phyloP scores from a whole-genome alignment of 2,113 vertebrate genomes.

The Eolophus roseicapilla region DNA sequence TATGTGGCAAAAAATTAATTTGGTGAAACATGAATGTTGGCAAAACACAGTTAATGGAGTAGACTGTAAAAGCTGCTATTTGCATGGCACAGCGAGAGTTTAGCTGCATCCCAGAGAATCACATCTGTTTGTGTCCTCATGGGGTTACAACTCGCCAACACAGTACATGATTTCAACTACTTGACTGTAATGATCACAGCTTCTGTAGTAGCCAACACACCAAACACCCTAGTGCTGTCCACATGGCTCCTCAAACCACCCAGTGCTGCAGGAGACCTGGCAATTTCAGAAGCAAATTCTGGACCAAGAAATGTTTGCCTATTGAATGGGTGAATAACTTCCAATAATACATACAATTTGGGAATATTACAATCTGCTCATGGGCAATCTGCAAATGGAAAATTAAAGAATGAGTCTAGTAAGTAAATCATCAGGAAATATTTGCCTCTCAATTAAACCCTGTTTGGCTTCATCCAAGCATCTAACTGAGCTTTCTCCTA shows the following conservation, averaged over 20 bases:
- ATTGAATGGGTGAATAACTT: conserved; percentile 39
- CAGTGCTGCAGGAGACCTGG: background rate
- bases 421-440: conserved; percentile 38
- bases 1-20: conserved; percentile 8
- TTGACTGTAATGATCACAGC: background rate
- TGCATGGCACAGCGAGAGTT: background rate
- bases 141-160: background rate
- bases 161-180: background rate
- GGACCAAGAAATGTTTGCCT: conserved; percentile 13
- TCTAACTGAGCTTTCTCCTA: conserved; percentile 33
- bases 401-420: conserved; percentile 39
- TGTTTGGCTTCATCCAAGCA: conserved; percentile 32
- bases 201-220: background rate
- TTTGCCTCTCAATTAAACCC: conserved; percentile 14
- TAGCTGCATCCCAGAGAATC: background rate
- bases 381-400: conserved; percentile 42
- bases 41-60: background rate
- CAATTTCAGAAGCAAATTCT: conserved; percentile 14
- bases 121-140: background rate
- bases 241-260: background rate
- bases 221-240: background rate
- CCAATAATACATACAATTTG: conserved; percentile 21
- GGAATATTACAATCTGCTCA: conserved; percentile 46
- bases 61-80: background rate
- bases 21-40: background rate